Conservation (phyloP, 2,113 vertebrate species). For the Phoxinus phoxinus region DNA sequence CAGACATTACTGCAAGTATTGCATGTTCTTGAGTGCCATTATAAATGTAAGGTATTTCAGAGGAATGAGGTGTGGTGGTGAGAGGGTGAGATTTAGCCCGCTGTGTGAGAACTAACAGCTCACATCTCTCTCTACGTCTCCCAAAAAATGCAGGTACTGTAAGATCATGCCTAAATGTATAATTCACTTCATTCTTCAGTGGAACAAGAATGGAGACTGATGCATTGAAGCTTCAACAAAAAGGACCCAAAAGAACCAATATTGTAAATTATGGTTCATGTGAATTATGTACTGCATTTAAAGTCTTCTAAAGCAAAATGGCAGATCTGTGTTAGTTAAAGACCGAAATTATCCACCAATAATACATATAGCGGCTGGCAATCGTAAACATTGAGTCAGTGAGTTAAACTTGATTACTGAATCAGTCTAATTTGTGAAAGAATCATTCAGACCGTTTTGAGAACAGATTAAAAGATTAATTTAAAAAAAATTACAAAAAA, state of each 20-base stretch:
- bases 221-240: not conserved
- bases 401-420: not conserved
- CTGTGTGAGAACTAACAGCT: slow-evolving; percentile 28
- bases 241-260: not conserved
- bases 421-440: not conserved
- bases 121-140: slow-evolving; percentile 13
- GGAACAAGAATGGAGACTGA: not conserved
- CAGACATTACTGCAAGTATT: slow-evolving; percentile 6
- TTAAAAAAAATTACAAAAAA: not conserved
- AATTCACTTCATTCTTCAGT: not conserved
- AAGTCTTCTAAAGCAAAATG: not conserved
- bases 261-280: not conserved
- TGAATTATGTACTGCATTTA: not conserved
- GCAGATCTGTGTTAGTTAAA: not conserved
- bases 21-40: slow-evolving; percentile 16
- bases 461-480: not conserved
- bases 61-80: not conserved
- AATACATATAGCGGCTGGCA: not conserved
- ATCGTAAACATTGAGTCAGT: not conserved
- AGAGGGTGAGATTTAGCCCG: slow-evolving; percentile 15
- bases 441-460: not conserved
- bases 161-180: not conserved
- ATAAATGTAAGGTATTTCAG: slow-evolving; percentile 10
- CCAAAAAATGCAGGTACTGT: not conserved
- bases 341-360: not conserved